Evolutionary conservation across 1,140 invertebrate genomes (phyloP).

Genomic region (Drosophila persimilis): DNA sequence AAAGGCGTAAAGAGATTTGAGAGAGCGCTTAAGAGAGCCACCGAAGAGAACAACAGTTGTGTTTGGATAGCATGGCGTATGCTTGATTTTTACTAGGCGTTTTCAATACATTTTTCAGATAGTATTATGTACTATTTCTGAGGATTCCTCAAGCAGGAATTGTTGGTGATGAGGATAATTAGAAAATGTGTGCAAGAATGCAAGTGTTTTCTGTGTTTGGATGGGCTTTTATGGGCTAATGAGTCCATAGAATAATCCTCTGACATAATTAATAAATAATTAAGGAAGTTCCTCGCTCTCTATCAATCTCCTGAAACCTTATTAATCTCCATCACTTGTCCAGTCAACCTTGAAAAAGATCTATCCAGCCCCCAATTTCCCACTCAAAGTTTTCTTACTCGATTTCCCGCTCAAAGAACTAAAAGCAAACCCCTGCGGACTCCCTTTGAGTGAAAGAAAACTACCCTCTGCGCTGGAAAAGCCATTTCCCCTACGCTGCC

Average conservation of each 20-base stretch:
- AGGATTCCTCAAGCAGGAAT: too few species aligned
- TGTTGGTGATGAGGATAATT: too few species aligned
- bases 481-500: constrained; percentile 66
- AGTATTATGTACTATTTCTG: neutral
- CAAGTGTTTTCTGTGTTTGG: neutral
- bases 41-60: constrained; percentile 15
- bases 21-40: neutral
- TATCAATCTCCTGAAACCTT: constrained; percentile 2
- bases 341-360: constrained; percentile 65
- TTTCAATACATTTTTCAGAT: neutral
- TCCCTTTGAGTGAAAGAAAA: constrained; percentile 54
- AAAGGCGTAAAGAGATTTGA: constrained; percentile 8
- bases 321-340: constrained; percentile 31
- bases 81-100: constrained; percentile 18
- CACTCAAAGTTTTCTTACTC: constrained; percentile 55
- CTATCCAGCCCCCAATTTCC: neutral
- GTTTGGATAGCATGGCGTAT: constrained; percentile 50
- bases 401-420: constrained; percentile 36
- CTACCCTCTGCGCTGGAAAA: constrained; percentile 50
- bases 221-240: neutral
- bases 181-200: too few species aligned
- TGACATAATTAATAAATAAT: neutral
- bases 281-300: neutral
- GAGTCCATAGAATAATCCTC: too few species aligned
- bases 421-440: constrained; percentile 3